Evolutionary conservation across 37 sponge, comb jelly and placozoan species (phyloP).

Genomic region (Theonella swinhoei): DNA sequence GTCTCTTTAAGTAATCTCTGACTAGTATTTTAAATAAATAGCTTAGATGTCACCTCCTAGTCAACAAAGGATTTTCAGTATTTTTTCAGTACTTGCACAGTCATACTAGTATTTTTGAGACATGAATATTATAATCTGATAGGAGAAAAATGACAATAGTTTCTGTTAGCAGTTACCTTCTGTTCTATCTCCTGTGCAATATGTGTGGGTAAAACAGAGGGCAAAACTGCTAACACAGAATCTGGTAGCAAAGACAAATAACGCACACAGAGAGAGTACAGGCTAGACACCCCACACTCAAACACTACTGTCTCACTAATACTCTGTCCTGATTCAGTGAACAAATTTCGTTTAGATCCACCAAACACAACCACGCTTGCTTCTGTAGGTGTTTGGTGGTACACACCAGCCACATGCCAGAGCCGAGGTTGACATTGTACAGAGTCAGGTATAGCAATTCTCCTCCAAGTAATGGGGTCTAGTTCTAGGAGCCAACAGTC

Average conservation of each 20-base stretch:
- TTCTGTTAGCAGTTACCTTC: not conserved
- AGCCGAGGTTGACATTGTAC: conserved; percentile 1
- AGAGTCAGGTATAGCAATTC: not conserved
- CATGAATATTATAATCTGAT: not conserved
- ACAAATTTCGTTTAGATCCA: conserved; percentile 42
- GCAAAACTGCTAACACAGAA: not conserved
- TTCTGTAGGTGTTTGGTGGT: conserved; percentile 35
- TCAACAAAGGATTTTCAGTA: too few species aligned
- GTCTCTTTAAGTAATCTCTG: too few species aligned
- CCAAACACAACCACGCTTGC: conserved; percentile 42
- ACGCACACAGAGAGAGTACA: not conserved
- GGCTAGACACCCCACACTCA: not conserved
- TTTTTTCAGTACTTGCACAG: too few species aligned
- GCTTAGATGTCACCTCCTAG: too few species aligned
- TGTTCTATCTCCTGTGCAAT: not conserved
- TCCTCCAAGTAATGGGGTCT: conserved; percentile 47
- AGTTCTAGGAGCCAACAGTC: conserved; percentile 64
- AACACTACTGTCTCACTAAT: not conserved
- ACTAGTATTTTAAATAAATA: too few species aligned
- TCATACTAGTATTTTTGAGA: too few species aligned
- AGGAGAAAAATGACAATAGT: not conserved
- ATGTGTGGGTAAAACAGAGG: not conserved
- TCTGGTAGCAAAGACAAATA: not conserved
- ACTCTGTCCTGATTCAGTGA: not conserved
- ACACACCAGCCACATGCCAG: conserved; percentile 35